Percentiles rank a stretch among this genome's conserved stretches.
These are phyloP conservation scores for Corythornis vintsioides DNA, from an alignment of 2,113 vertebrate genomes.

Conservation along the genomic window DNA sequence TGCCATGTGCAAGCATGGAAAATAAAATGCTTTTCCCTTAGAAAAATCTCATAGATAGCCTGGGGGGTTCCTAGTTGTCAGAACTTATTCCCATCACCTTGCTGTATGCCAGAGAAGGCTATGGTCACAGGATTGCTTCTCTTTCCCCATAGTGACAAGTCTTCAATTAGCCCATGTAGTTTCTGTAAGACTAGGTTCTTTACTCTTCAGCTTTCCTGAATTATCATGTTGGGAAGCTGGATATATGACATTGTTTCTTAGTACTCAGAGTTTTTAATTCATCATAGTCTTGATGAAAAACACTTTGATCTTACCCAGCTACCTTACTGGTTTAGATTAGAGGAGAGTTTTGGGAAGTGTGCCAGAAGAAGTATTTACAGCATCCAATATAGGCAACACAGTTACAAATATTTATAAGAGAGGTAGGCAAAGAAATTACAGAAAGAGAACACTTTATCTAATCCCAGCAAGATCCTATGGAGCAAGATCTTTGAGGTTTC, in stretches of 20 bases:
- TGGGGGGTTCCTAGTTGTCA: neutral
- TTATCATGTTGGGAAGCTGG: neutral
- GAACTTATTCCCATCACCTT: neutral
- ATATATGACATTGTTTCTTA: neutral
- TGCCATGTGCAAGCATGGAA: neutral
- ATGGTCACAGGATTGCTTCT: neutral
- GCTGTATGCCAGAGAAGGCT: neutral
- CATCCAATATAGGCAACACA: conserved; percentile 11
- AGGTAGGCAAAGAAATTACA: neutral
- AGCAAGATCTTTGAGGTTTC: neutral
- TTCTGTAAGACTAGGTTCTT: neutral
- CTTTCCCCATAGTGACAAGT: neutral
- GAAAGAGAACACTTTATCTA: conserved; percentile 61
- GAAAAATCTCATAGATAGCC: neutral
- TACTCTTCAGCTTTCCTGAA: neutral
- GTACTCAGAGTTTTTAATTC: neutral
- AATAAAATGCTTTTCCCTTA: neutral
- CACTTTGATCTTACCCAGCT: conserved; percentile 8
- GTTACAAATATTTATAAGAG: conserved; percentile 49
- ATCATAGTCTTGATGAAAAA: neutral
- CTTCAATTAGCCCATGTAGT: neutral
- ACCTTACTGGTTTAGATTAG: conserved; percentile 54
- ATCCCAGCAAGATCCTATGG: conserved; percentile 7
- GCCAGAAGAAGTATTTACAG: conserved; percentile 35
- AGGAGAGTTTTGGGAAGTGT: neutral